A percentile compares a stretch with the other conserved stretches of the same genome.
Evolutionary conservation across 2,888 invertebrate species (phyloP).

Genomic region (Megaustenia siamemsis): DNA sequence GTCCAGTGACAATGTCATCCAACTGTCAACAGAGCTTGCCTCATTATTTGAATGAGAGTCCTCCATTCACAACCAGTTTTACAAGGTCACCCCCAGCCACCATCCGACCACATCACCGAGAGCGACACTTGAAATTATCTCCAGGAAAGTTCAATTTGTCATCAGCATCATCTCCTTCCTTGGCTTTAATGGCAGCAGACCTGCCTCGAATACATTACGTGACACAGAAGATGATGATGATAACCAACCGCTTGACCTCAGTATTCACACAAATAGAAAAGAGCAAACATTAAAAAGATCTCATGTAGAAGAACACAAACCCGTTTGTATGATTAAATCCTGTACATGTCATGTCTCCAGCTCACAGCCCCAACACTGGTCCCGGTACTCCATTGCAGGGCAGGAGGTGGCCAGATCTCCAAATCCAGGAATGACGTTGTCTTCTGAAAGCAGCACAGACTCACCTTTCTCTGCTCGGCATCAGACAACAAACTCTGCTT

Average conservation of each 20-base stretch:
- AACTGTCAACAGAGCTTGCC: neutral
- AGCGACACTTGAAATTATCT: neutral
- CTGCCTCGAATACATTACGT: neutral
- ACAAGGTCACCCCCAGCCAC: neutral
- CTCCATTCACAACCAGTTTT: neutral
- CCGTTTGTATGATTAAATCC: conserved; percentile 4
- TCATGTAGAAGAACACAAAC: neutral
- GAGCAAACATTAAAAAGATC: neutral
- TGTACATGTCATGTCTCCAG: neutral
- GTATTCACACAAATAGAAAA: neutral
- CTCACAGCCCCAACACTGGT: neutral
- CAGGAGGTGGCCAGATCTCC: conserved; percentile 5
- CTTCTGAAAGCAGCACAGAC: neutral
- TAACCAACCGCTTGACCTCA: conserved; percentile 38
- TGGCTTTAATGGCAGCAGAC: neutral
- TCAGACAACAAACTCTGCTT: conserved; percentile 16
- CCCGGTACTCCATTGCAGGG: neutral
- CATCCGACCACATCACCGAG: neutral
- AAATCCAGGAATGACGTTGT: conserved; percentile 21
- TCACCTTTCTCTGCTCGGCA: conserved; percentile 1
- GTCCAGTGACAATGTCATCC: conserved; percentile 33
- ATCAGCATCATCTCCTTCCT: neutral
- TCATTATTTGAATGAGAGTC: neutral
- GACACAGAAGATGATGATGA: neutral
- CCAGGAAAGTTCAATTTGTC: neutral